Evolutionary conservation across 2,888 invertebrate genomes (phyloP), one percentile per base, ranked within the genome.

Genomic region (Acleris holmiana): DNA sequence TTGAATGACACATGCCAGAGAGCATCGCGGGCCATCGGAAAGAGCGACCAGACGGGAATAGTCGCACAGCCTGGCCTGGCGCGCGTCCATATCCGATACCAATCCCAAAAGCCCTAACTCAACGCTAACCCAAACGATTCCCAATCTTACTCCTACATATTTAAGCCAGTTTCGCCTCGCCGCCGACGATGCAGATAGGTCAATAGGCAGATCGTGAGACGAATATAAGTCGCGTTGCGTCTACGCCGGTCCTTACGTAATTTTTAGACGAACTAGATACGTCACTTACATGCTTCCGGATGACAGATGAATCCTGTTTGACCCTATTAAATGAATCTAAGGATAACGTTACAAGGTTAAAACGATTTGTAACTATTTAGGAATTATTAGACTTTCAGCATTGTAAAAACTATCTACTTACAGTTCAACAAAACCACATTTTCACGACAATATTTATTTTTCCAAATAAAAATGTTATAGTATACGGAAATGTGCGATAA

Each of bases 51-150:
- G 91, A 90, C 91, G 91, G 91, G 91, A 92, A 92, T 92, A 92
- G 91, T 89, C 90, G 77, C 88, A 78, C 80, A 79, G 75, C 91
- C 91, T 87, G 91, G 91, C 91, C 89, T 91, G 91, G 91, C 91
- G 79, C 76, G 75, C 83, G 88, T 89, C 91, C 91, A 92, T 89
- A 77, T 78, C 69, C 68, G 69, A 73, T 70, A 71, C 70, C 74
- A 72, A 71, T 73, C 71, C 73, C 75, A 82, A 79, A 82, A 76
- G 83, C 77, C 83, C 73, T 77, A 84, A 84, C 81, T 77, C 77
- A 70, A 76, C 71, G 71, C 72, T 70, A 72, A 62, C 73, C 74
- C 76, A 76, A 71, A 72, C 80, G 72, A 89, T 76, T 80, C 74
- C 86, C 81, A 82, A 77, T 81, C 88, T 83, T 89, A 84, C 65